These are phyloP conservation scores for Ceramica pisi DNA, from an alignment of 2,888 invertebrate genomes.

Conservation along the genomic window DNA sequence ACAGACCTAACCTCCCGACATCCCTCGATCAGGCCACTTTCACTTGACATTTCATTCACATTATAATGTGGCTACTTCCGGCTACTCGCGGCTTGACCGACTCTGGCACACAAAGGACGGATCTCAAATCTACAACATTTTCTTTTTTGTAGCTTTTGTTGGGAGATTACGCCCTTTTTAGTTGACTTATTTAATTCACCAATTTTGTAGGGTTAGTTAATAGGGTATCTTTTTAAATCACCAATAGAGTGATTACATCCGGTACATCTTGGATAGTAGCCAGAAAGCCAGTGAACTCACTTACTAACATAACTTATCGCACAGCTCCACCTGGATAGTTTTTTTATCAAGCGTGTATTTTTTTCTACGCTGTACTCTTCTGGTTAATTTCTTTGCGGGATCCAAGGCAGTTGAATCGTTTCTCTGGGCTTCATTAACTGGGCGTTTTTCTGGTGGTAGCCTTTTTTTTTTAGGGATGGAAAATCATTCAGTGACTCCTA, in stretches of 20 bases:
- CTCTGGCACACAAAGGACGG: slow-evolving; percentile 23
- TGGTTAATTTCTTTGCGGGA: no score
- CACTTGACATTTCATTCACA: slow-evolving; percentile 45
- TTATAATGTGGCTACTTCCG: slow-evolving; percentile 38
- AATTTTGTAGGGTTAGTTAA: neutral
- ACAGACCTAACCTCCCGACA: slow-evolving; percentile 15
- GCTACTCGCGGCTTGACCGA: slow-evolving; percentile 35
- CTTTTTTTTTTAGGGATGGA: no score
- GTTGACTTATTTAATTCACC: slow-evolving; percentile 25
- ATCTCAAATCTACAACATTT: slow-evolving; percentile 46
- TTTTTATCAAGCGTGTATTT: no score
- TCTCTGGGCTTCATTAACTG: no score
- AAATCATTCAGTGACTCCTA: no score
- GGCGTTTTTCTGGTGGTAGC: no score
- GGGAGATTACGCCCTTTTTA: slow-evolving; percentile 14
- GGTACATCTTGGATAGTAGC: neutral
- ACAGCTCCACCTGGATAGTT: no score
- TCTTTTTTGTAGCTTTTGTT: slow-evolving; percentile 31
- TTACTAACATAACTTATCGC: no score
- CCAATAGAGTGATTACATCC: neutral
- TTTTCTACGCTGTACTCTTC: no score
- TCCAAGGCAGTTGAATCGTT: no score
- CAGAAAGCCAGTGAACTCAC: no score
- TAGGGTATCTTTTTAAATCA: neutral
- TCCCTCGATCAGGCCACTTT: slow-evolving; percentile 21